Evolutionary conservation across 1,140 invertebrate species (phyloP).

Genomic region (Caenorhabditis latens): DNA sequence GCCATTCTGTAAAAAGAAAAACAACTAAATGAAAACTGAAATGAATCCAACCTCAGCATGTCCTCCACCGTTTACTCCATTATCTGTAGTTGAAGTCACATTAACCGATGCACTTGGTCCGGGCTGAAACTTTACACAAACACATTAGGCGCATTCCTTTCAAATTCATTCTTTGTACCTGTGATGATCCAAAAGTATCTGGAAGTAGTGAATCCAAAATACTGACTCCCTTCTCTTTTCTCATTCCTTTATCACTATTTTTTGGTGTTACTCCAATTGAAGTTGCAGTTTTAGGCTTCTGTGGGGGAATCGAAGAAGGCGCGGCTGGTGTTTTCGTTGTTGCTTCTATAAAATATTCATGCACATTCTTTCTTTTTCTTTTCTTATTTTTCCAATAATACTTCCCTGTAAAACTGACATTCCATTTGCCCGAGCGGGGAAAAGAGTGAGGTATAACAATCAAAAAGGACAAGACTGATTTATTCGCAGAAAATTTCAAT

Average conservation of each 20-base stretch:
- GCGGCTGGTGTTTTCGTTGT: not conserved
- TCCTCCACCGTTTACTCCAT: not conserved
- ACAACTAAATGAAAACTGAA: too few species aligned
- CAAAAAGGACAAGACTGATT: not conserved
- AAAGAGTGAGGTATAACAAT: not conserved
- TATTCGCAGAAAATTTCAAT: not conserved
- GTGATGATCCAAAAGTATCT: constrained; percentile 23
- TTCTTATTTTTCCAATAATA: too few species aligned
- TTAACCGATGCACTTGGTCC: not conserved
- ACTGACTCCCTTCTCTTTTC: not conserved
- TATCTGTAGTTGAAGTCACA: not conserved
- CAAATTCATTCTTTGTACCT: too few species aligned
- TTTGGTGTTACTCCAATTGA: not conserved
- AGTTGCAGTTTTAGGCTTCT: not conserved
- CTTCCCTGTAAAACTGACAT: not conserved
- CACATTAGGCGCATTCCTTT: too few species aligned
- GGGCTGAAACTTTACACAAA: not conserved
- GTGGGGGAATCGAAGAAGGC: not conserved
- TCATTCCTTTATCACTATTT: not conserved
- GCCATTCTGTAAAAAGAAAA: constrained; percentile 16
- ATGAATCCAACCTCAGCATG: not conserved
- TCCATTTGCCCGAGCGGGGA: constrained; percentile 24
- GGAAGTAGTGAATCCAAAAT: constrained; percentile 34
- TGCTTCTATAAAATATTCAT: too few species aligned
- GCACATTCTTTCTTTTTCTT: too few species aligned